A percentile compares a stretch with the other conserved stretches of the same genome.
Conservation (phyloP, 2,888 invertebrate species). For the Eupithecia vulgata region DNA sequence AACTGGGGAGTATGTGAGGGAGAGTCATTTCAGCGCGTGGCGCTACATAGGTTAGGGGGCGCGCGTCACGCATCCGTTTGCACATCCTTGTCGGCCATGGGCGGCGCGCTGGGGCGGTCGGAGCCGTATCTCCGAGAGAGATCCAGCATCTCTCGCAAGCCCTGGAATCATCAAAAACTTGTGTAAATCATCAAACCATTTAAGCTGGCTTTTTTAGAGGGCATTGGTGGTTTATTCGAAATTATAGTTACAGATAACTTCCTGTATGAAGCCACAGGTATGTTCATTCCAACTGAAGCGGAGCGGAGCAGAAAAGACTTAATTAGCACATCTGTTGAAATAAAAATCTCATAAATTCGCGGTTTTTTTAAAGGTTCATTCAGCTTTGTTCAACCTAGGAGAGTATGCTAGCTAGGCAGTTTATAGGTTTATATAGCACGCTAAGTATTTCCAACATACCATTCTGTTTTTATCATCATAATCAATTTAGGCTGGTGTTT, state of each 20-base stretch:
- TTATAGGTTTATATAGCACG: neutral
- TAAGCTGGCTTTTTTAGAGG: neutral
- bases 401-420: neutral
- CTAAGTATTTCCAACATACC: neutral
- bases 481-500: too few relatives aligned
- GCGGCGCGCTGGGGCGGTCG: slow-evolving; percentile 72
- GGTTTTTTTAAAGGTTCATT: neutral
- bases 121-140: slow-evolving; percentile 91
- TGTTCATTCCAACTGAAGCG: too few relatives aligned
- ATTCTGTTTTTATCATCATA: neutral
- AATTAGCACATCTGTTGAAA: too few relatives aligned
- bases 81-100: slow-evolving; percentile 89
- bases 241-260: too few relatives aligned
- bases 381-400: neutral
- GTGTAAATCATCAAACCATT: neutral
- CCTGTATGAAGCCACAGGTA: too few relatives aligned
- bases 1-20: slow-evolving; percentile 36
- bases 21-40: slow-evolving; percentile 30
- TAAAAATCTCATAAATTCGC: neutral
- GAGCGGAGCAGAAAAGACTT: too few relatives aligned
- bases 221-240: too few relatives aligned
- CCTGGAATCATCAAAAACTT: slow-evolving; percentile 71
- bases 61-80: slow-evolving; percentile 88
- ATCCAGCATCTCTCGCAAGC: slow-evolving; percentile 92
- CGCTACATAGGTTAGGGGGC: slow-evolving; percentile 43